These are phyloP conservation scores for Helicolenus hilgendorfi DNA, from an alignment of 2,797 vertebrate genomes.

Conservation along the genomic window DNA sequence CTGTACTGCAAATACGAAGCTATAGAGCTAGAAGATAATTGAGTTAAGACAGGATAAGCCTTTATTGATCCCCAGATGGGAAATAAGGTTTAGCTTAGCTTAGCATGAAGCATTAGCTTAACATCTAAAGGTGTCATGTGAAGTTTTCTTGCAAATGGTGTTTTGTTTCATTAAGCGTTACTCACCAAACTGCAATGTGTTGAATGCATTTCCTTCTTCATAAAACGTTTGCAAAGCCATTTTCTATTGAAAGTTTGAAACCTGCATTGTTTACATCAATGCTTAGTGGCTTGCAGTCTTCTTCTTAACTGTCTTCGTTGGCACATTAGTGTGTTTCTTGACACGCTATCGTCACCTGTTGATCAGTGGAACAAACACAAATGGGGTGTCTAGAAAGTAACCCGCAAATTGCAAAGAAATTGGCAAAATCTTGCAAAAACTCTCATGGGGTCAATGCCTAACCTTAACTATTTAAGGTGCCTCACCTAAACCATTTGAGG, in stretches of 20 bases:
- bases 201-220: no score
- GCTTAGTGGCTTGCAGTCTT: neutral
- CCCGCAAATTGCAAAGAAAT: no score
- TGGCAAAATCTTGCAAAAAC: no score
- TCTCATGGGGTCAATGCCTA: no score
- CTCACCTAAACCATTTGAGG: rapidly evolving
- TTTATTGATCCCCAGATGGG: neutral
- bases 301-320: neutral
- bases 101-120: neutral
- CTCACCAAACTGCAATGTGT: neutral
- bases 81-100: neutral
- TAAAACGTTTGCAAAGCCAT: no score
- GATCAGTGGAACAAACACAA: neutral
- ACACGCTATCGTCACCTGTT: neutral
- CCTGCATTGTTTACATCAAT: neutral
- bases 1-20: neutral
- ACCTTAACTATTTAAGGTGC: no score
- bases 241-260: neutral
- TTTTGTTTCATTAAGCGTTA: neutral
- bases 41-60: neutral
- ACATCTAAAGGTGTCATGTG: neutral
- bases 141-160: neutral
- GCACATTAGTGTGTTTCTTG: neutral
- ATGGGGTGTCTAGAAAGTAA: no score
- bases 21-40: neutral